phyloP scores from a whole-genome alignment of 1,140 invertebrate genomes.

The Neoseiulus cucumeris region DNA sequence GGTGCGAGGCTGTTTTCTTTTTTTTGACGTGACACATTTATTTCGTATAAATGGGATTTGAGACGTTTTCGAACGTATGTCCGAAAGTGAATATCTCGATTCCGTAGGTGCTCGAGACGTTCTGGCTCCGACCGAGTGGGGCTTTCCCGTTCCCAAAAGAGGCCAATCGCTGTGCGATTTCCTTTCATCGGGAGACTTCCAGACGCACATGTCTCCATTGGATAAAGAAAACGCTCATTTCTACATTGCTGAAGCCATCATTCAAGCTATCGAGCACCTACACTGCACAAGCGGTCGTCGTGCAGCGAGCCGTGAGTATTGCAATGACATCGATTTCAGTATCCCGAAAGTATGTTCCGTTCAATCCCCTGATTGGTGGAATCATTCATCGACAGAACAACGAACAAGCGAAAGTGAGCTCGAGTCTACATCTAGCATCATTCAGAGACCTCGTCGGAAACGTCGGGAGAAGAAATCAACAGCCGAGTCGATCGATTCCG shows the following conservation, averaged over 20 bases:
- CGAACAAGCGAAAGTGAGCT: neutral
- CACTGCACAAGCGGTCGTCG: slow-evolving; percentile 24
- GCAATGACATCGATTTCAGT: slow-evolving; percentile 17
- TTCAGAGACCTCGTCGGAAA: neutral
- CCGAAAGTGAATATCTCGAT: neutral
- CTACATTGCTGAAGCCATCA: slow-evolving; percentile 58
- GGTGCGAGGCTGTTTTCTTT: too few species aligned
- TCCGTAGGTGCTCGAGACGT: neutral
- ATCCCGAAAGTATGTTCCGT: too few species aligned
- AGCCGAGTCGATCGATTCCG: neutral
- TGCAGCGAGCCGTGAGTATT: neutral
- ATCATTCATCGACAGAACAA: neutral
- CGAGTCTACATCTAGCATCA: neutral
- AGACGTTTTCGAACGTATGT: too few species aligned
- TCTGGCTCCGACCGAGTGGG: neutral
- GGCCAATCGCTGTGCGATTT: slow-evolving; percentile 4
- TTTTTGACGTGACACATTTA: too few species aligned
- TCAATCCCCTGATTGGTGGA: too few species aligned
- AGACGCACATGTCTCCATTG: neutral
- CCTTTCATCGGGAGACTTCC: neutral
- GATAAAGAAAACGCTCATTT: slow-evolving; percentile 60
- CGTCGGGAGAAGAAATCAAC: neutral
- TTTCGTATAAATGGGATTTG: too few species aligned
- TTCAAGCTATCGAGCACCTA: slow-evolving; percentile 50
- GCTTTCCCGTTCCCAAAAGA: neutral